phyloP scores from a whole-genome alignment of 2,113 vertebrate species.

The Clarias batrachus region DNA sequence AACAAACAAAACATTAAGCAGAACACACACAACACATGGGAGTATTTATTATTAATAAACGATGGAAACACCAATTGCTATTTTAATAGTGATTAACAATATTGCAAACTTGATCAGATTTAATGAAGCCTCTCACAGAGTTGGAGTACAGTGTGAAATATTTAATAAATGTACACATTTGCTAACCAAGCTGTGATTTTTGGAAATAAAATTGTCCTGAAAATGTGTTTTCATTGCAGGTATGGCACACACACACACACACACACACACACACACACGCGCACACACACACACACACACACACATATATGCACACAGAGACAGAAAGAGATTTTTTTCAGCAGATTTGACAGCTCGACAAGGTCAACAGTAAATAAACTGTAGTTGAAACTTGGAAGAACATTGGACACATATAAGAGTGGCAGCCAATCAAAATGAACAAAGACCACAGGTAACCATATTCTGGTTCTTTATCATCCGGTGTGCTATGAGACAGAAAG shows the following conservation, averaged over 20 bases:
- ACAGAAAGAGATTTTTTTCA: neutral
- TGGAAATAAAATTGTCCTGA: neutral
- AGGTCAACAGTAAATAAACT: constrained; percentile 19
- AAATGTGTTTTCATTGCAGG: constrained; percentile 6
- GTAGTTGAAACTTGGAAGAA: neutral
- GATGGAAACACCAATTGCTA: neutral
- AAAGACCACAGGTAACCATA: constrained; percentile 13
- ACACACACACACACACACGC: constrained; percentile 12
- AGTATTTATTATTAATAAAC: neutral
- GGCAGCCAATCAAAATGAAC: constrained; percentile 30
- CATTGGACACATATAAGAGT: neutral
- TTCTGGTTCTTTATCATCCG: constrained; percentile 9
- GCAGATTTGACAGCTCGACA: neutral
- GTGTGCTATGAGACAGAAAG: neutral
- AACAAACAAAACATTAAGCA: neutral
- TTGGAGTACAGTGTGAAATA: neutral
- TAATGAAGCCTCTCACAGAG: neutral
- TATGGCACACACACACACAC: neutral
- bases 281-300: constrained; percentile 17
- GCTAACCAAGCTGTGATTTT: neutral
- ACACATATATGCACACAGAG: neutral
- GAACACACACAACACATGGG: too few species aligned
- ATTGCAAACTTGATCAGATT: neutral
- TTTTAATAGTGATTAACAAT: neutral
- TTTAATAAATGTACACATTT: neutral